Evolutionary conservation across 1,140 invertebrate species (phyloP), one percentile per base, ranked within the genome.

Genomic region (Acyrthosiphon pisum): DNA sequence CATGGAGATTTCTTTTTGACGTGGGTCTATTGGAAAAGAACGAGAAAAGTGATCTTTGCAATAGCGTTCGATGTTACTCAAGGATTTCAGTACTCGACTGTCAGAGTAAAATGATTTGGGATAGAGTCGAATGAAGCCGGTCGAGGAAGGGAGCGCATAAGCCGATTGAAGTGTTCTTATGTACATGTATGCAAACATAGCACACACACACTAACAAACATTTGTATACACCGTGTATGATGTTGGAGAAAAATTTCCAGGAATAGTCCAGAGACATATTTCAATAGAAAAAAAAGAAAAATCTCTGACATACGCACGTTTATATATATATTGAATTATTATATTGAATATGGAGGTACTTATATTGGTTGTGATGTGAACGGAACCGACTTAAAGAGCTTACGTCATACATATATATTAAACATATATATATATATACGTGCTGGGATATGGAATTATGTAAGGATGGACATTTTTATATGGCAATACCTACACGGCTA

Each of bases 381-480:
- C 81, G 91, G 91, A 84, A 84, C n/a, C 30, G 37, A 81, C 91
- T 93, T 93, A 93, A 56, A 93, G 91, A 93, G 91, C 81, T 93
- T 93, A 93, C 81, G 48, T 83, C 76, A 92, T 83, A 92, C 20
- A 87, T 89, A 53, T 50, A 50, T 88, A 60, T 30, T 26, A 56
- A 20, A 56, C 20, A n/a, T 18, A 60, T 14, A 11, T 60, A 0
- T 60, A 88, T 53, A 53, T 53, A 53, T 23, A 56, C 50, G 4
- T 89, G 6, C 22, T 23, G 50, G 48, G 48, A 86, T 83, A 35
- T 93, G 23, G 35, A 56, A 93, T 93, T 93, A 86, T 93, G 81
- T 93, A 93, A 83, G 91, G 48, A 93, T 86, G 91, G 76, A 86
- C 91, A 93, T 93, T 91, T 92, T 93, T 93, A 53, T 93, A 84